Evolutionary conservation across 2,797 vertebrate species (phyloP).

Genomic region (Anguilla marmorata): DNA sequence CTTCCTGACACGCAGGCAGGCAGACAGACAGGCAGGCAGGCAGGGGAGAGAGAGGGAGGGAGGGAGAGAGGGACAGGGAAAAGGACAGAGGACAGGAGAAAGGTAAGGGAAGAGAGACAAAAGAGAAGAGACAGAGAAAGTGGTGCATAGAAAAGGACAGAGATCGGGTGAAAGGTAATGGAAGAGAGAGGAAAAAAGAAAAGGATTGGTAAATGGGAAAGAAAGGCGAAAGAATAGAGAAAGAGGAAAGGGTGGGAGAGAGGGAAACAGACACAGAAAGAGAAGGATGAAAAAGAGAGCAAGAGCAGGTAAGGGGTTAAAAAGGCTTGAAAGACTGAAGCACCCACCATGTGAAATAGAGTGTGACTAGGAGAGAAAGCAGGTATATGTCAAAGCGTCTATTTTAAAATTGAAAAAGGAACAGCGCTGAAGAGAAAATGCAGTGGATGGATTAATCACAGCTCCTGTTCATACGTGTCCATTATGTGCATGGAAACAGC

Average conservation of each 20-base stretch:
- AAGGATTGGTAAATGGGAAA: not conserved
- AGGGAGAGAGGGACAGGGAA: conserved; percentile 5
- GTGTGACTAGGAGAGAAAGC: not conserved
- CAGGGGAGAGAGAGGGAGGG: conserved; percentile 26
- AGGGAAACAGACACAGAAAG: not conserved
- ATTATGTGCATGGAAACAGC: not conserved
- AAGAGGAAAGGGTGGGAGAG: not conserved
- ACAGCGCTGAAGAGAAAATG: not conserved
- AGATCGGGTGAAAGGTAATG: not conserved
- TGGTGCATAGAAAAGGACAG: conserved; percentile 23
- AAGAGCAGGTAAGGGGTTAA: conserved; percentile 24
- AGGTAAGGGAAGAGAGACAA: conserved; percentile 17
- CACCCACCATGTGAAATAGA: not conserved
- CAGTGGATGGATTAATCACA: not conserved
- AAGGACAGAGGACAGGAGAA: conserved; percentile 23
- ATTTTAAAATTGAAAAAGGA: conserved; percentile 6
- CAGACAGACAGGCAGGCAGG: conserved; percentile 41
- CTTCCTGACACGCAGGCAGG: conserved; percentile 63
- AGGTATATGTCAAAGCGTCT: not conserved
- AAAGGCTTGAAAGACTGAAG: not conserved
- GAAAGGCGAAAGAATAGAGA: conserved; percentile 31
- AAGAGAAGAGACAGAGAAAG: conserved; percentile 18
- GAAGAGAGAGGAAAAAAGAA: not conserved
- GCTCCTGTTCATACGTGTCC: not conserved
- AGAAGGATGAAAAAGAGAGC: conserved; percentile 19